phyloP scores from a whole-genome alignment of 2,113 vertebrate genomes.

The Proteles cristata region DNA sequence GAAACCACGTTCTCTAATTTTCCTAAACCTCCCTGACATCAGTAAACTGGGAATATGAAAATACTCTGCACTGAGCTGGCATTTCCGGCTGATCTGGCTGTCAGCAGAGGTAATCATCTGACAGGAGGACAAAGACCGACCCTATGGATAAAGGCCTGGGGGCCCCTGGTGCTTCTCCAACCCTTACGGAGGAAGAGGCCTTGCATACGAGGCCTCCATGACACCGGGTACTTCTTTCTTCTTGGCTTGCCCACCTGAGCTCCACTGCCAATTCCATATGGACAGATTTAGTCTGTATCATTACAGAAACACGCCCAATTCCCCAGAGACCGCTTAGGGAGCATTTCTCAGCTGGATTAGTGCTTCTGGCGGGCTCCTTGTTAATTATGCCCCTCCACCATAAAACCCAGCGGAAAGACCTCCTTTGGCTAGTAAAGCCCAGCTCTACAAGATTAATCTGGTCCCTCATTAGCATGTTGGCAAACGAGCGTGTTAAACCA shows the following conservation, averaged over 20 bases:
- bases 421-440: conserved; percentile 38
- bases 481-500: conserved; percentile 53
- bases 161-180: neutral
- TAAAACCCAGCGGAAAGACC: conserved; percentile 52
- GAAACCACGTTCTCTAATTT: neutral
- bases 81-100: neutral
- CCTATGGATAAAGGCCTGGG: neutral
- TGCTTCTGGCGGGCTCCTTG: conserved; percentile 9
- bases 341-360: conserved; percentile 55
- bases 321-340: conserved; percentile 11
- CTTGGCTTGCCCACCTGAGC: neutral
- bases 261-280: neutral
- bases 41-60: neutral
- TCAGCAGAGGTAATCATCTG: neutral
- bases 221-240: neutral
- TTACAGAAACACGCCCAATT: conserved; percentile 47
- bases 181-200: neutral
- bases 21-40: neutral
- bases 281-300: neutral
- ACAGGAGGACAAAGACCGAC: neutral
- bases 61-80: neutral
- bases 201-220: neutral
- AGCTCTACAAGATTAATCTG: conserved; percentile 51
- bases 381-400: conserved; percentile 65
- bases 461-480: conserved; percentile 64